Conservation (phyloP, 2,113 vertebrate species). For the Tragelaphus strepsiceros region DNA sequence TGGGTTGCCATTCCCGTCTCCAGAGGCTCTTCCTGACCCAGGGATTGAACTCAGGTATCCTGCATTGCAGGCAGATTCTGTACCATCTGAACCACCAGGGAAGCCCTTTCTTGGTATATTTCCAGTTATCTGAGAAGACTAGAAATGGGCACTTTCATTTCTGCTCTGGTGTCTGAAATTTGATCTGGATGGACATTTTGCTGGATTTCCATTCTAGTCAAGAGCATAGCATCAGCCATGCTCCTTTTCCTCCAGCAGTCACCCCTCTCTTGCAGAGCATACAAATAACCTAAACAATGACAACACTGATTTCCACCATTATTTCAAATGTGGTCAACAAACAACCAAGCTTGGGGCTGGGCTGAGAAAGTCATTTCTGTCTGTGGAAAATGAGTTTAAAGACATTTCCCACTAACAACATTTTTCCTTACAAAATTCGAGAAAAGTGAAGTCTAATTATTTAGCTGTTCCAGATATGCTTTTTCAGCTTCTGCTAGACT, state of each 20-base stretch:
- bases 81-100: neutral
- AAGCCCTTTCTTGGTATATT: neutral
- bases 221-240: neutral
- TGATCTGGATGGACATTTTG: neutral
- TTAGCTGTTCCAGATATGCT: conserved; percentile 50
- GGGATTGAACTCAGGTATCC: neutral
- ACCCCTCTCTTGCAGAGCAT: neutral
- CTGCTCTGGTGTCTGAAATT: neutral
- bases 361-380: conserved; percentile 10
- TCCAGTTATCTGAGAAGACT: neutral
- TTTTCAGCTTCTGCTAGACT: conserved; percentile 62
- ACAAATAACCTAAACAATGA: neutral
- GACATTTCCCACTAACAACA: conserved; percentile 9
- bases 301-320: neutral
- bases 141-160: neutral
- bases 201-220: neutral
- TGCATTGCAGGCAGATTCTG: neutral
- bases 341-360: neutral
- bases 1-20: neutral
- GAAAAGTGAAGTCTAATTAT: conserved; percentile 54
- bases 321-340: conserved; percentile 6
- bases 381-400: conserved; percentile 38
- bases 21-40: neutral
- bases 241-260: neutral
- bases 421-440: conserved; percentile 37